A percentile compares a stretch with the other conserved stretches of the same genome.
These are phyloP conservation scores for Xiphophorus hellerii DNA, from an alignment of 2,113 vertebrate species.

Conservation along the genomic window DNA sequence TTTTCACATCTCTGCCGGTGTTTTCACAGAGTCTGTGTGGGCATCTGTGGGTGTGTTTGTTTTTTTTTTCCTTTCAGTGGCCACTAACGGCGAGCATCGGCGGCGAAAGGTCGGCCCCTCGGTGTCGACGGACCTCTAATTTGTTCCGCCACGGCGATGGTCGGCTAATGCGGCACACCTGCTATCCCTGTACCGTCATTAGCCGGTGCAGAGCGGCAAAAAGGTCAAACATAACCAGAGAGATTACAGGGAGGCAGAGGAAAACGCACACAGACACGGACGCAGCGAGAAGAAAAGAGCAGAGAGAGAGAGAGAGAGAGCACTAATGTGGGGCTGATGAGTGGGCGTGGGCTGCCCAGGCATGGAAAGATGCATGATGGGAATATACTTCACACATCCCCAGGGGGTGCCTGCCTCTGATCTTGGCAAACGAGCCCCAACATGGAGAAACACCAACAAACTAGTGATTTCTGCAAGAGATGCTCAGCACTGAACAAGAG, in stretches of 20 bases:
- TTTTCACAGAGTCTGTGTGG: conserved; percentile 32
- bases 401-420: conserved; percentile 55
- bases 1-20: conserved; percentile 38
- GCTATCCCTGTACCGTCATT: conserved; percentile 76
- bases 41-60: conserved; percentile 65
- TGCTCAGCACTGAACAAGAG: background rate
- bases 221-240: conserved; percentile 75
- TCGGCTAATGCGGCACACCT: conserved; percentile 80
- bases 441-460: conserved; percentile 13
- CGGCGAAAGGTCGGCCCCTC: conserved; percentile 63
- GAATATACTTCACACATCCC: conserved; percentile 68
- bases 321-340: conserved; percentile 73
- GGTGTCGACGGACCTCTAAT: conserved; percentile 69
- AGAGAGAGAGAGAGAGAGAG: conserved; percentile 44
- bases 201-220: conserved; percentile 63
- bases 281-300: conserved; percentile 28
- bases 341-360: conserved; percentile 67
- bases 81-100: conserved; percentile 53
- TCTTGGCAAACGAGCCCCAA: conserved; percentile 63
- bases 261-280: conserved; percentile 25
- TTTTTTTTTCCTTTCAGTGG: conserved; percentile 21
- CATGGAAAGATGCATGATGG: conserved; percentile 69
- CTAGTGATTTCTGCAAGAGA: background rate
- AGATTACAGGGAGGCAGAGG: conserved; percentile 57
- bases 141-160: conserved; percentile 72